These are phyloP conservation scores for Arothron firmamentum DNA, from an alignment of 2,113 vertebrate species.

Conservation along the genomic window DNA sequence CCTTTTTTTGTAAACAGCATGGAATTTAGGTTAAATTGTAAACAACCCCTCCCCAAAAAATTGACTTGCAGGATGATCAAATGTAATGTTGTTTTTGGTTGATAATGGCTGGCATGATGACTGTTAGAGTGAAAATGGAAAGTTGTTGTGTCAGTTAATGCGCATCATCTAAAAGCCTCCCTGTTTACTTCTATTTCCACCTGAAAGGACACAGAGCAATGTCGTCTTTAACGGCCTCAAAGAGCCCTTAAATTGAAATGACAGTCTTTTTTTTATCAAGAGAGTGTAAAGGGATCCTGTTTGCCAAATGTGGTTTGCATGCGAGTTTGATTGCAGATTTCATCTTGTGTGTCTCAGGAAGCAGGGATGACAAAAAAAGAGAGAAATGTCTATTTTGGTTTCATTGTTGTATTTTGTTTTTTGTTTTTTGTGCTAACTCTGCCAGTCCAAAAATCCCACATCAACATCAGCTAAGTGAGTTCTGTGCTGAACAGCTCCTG, in stretches of 20 bases:
- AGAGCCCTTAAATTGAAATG: conserved; percentile 49
- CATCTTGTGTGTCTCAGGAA: conserved; percentile 4
- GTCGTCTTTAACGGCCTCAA: conserved; percentile 52
- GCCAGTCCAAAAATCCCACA: conserved; percentile 18
- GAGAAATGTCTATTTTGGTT: conserved; percentile 18
- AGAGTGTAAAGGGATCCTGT: conserved; percentile 39
- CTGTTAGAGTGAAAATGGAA: conserved; percentile 54
- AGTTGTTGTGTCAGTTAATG: conserved; percentile 48
- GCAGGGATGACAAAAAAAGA: conserved; percentile 9
- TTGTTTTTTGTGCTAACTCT: conserved; percentile 13
- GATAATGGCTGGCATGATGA: conserved; percentile 43
- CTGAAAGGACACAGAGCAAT: conserved; percentile 43
- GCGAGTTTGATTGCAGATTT: conserved; percentile 9
- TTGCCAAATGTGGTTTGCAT: conserved; percentile 21
- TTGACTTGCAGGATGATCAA: conserved; percentile 43
- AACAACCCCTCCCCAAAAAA: neutral
- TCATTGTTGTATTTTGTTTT: no score
- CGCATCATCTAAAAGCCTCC: conserved; percentile 52
- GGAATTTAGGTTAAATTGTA: conserved; percentile 44
- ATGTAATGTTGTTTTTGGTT: conserved; percentile 40
- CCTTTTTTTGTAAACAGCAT: conserved; percentile 42
- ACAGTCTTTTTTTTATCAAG: conserved; percentile 36
- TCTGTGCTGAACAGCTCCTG: conserved; percentile 9
- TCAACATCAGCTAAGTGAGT: conserved; percentile 7
- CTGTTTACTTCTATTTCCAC: conserved; percentile 44